Conservation (phyloP, 2,113 vertebrate species). For the Prunella fulvescens region DNA sequence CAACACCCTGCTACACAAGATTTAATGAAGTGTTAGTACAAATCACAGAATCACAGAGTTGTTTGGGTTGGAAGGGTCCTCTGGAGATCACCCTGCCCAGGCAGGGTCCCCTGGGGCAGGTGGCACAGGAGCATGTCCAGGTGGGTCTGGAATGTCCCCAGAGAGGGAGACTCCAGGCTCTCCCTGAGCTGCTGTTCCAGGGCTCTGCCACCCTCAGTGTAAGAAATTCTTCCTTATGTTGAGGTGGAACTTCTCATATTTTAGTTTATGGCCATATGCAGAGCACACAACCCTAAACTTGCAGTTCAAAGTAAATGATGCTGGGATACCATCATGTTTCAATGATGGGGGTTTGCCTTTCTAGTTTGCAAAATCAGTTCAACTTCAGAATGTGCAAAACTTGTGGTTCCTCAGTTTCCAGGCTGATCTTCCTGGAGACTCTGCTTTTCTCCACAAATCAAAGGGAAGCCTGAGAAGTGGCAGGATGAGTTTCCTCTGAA, state of each 20-base stretch:
- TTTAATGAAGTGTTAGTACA: neutral
- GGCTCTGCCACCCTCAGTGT: neutral
- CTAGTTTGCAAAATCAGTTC: neutral
- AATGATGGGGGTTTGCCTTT: neutral
- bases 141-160: accelerated
- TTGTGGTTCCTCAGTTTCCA: neutral
- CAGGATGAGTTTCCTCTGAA: neutral
- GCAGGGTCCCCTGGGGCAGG: neutral
- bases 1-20: neutral
- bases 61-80: neutral
- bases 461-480: neutral
- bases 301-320: neutral
- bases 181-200: neutral
- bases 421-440: neutral
- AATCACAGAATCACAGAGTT: neutral
- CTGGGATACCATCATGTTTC: neutral
- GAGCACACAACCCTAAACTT: neutral
- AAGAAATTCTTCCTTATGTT: neutral
- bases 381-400: neutral
- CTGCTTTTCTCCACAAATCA: neutral
- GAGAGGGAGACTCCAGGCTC: neutral
- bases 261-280: neutral
- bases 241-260: neutral
- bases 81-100: neutral
- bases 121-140: accelerated